Base-by-base conservation (phyloP, 2,888 invertebrate genomes). In the Heliconius cydno region DNA sequence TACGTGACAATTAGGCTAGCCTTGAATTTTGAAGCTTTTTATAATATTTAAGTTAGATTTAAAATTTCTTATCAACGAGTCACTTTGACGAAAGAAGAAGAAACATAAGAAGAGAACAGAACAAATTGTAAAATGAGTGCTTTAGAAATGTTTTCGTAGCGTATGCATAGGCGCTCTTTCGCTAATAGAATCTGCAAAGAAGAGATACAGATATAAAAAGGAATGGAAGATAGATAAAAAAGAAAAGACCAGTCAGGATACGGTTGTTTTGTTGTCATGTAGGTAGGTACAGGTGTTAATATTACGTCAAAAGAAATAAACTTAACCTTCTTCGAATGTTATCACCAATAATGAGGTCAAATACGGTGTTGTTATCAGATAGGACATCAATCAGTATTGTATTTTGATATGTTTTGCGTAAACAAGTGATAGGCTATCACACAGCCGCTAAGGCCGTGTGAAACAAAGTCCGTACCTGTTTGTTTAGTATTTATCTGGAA, bases 331-430 rank as follows among this genome's bases (percentile, higher is more conserved):
- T 28, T 25, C 65, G n/a, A 75, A 65, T 12, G 22, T 22, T 70
- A 70, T 60, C 60, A 34, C 60, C 57, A 70, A 41, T 77, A 72
- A 77, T 22, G 52, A n/a, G 66, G 41, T 73, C 71, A 73, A 65
- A 52, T 76, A 65, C 28, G 41, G 65, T 41, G 22, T 12, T 5
- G 38, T 57, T 75, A 81, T 80, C 77, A 67, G 79, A 79, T 75
- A 79, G 22, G 13, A 74, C 72, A 76, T 79, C 77, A 80, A 82
- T 79, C 79, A 79, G 67, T 81, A 83, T 79, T 73, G 76, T 82
- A 79, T 83, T 83, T 82, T 82, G 81, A 82, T 81, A 73, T 83
- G 82, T 83, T 82, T 79, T 82, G 66, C 78, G 80, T 82, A 81
- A 82, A 82, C 79, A 82, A 65, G 70, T 60, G 73, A 73, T 73